Evolutionary conservation across 1,140 invertebrate genomes (phyloP).

Genomic region (Psix sp.): DNA sequence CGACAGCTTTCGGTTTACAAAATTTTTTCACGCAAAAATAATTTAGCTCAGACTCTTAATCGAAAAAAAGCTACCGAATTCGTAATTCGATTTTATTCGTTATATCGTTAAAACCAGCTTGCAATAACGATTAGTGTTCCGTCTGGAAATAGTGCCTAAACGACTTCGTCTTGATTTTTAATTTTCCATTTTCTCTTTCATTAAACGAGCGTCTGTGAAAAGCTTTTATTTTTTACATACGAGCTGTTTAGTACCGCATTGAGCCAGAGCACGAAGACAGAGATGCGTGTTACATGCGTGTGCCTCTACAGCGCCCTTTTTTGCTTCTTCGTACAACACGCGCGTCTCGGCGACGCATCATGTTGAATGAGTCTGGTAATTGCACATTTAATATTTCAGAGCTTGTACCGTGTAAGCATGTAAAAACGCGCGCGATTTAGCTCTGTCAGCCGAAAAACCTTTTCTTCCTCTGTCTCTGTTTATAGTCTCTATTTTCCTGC

Average conservation of each 20-base stretch:
- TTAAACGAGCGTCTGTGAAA: slow-evolving; percentile 66
- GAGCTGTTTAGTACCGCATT: slow-evolving; percentile 75
- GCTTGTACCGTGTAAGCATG: slow-evolving; percentile 71
- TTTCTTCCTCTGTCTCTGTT: slow-evolving; percentile 49
- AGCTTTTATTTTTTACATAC: slow-evolving; percentile 75
- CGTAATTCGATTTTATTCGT: too few relatives aligned
- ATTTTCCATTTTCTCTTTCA: slow-evolving; percentile 62
- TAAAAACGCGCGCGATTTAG: slow-evolving; percentile 71
- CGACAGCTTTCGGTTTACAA: slow-evolving; percentile 39
- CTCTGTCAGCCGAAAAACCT: slow-evolving; percentile 59
- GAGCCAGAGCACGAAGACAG: slow-evolving; percentile 65
- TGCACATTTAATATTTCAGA: slow-evolving; percentile 77
- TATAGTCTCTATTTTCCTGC: slow-evolving; percentile 43
- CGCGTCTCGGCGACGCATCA: slow-evolving; percentile 70
- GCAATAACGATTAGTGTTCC: too few relatives aligned
- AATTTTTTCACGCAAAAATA: slow-evolving; percentile 1
- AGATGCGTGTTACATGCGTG: slow-evolving; percentile 58
- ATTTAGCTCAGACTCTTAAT: too few relatives aligned
- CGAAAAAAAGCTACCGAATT: too few relatives aligned
- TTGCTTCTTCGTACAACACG: slow-evolving; percentile 48
- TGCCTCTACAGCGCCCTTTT: slow-evolving; percentile 41
- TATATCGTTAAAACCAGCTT: too few relatives aligned
- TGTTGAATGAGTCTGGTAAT: slow-evolving; percentile 76
- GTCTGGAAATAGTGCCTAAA: slow-evolving; percentile 10
- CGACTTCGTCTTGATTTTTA: slow-evolving; percentile 49